These are phyloP conservation scores for Gasterosteus nipponicus DNA, from an alignment of 2,113 vertebrate species.

Conservation along the genomic window DNA sequence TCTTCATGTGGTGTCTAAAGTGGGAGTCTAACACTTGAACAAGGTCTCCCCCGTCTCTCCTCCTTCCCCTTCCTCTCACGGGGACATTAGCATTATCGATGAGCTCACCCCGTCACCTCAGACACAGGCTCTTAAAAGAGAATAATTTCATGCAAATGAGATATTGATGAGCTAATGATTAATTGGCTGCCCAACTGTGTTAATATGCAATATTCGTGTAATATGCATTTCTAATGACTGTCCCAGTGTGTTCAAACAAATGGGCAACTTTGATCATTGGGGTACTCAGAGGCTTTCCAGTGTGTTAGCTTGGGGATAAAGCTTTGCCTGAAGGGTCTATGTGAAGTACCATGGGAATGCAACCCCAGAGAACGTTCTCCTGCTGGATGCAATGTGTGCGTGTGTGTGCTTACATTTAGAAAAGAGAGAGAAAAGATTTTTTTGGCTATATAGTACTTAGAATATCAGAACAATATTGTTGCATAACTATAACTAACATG, in stretches of 20 bases:
- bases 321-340: slow-evolving; percentile 61
- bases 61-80: slow-evolving; percentile 82
- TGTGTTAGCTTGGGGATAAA: slow-evolving; percentile 66
- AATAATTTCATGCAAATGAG: slow-evolving; percentile 99
- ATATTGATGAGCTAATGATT: slow-evolving; percentile 99
- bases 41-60: slow-evolving; percentile 46
- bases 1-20: slow-evolving; percentile 63
- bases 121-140: slow-evolving; percentile 96
- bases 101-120: slow-evolving; percentile 97
- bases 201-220: slow-evolving; percentile 98
- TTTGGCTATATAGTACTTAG: neutral
- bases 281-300: slow-evolving; percentile 77
- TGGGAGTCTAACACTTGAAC: slow-evolving; percentile 62
- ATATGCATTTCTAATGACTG: slow-evolving; percentile 98
- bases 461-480: slow-evolving; percentile 12
- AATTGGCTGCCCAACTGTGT: slow-evolving; percentile 96
- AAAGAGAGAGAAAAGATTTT: neutral
- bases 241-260: slow-evolving; percentile 94
- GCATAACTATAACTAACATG: neutral
- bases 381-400: slow-evolving; percentile 12
- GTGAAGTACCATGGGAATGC: slow-evolving; percentile 66
- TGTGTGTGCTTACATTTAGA: neutral
- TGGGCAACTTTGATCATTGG: slow-evolving; percentile 85
- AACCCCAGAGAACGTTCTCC: slow-evolving; percentile 28
- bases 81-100: slow-evolving; percentile 98